phyloP scores from a whole-genome alignment of 2,888 invertebrate species.

The Lochmaea crataegi region DNA sequence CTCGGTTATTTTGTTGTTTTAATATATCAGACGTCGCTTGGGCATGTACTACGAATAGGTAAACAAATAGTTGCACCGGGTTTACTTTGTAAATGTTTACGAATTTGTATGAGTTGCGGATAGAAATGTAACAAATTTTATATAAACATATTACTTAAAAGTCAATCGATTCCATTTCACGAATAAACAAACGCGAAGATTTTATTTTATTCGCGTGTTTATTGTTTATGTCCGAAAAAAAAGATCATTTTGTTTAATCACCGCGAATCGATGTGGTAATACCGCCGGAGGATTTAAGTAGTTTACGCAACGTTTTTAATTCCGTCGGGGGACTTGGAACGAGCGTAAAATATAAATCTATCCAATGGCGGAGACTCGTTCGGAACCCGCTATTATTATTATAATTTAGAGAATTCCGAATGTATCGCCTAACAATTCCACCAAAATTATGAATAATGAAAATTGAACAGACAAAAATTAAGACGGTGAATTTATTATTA shows the following conservation, averaged over 20 bases:
- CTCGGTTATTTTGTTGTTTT: not conserved
- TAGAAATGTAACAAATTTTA: not conserved
- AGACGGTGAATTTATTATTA: too few species aligned
- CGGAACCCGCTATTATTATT: not conserved
- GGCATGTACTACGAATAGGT: not conserved
- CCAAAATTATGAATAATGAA: constrained; percentile 4
- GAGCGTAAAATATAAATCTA: constrained; percentile 10
- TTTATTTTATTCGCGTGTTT: not conserved
- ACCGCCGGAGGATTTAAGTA: not conserved
- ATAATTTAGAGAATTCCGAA: constrained; percentile 9
- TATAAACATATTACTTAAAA: not conserved
- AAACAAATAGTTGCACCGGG: not conserved
- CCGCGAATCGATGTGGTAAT: not conserved
- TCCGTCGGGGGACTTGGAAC: constrained; percentile 12
- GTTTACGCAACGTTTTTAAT: constrained; percentile 17
- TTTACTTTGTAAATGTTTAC: not conserved
- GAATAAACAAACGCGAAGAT: not conserved
- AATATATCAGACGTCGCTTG: not conserved
- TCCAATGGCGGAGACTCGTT: constrained; percentile 1
- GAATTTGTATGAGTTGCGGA: not conserved
- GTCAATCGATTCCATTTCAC: not conserved
- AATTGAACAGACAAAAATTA: too few species aligned
- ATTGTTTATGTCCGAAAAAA: not conserved
- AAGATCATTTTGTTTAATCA: not conserved
- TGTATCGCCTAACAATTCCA: constrained; percentile 6